phyloP scores from a whole-genome alignment of 2,888 invertebrate species.

The Electrophaes corylata region DNA sequence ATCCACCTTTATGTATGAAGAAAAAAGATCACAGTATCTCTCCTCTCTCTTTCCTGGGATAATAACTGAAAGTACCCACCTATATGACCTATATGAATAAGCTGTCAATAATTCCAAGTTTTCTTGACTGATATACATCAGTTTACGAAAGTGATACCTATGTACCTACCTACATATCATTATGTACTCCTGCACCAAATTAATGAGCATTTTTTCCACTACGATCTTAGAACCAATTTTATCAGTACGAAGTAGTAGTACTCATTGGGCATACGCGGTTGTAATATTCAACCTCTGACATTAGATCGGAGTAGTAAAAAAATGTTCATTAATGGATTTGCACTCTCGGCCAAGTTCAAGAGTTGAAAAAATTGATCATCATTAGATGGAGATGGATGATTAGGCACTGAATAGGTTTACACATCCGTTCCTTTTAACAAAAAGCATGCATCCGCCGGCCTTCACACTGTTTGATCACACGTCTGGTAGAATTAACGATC shows the following conservation, averaged over 20 bases:
- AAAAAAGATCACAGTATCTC: too few relatives aligned
- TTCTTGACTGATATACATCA: conserved; percentile 30
- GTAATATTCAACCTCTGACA: not conserved
- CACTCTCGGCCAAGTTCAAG: conserved; percentile 72
- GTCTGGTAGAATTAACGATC: conserved; percentile 13
- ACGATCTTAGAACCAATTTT: not conserved
- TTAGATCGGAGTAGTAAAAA: not conserved
- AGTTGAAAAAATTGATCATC: conserved; percentile 49
- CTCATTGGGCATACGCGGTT: not conserved
- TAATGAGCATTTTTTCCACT: not conserved
- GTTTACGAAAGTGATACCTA: conserved; percentile 41
- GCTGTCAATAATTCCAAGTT: conserved; percentile 19
- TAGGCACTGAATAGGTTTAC: conserved; percentile 54
- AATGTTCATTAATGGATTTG: conserved; percentile 42
- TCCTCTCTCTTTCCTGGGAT: too few relatives aligned
- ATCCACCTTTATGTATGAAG: too few relatives aligned
- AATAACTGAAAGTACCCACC: too few relatives aligned
- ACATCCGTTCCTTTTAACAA: conserved; percentile 64
- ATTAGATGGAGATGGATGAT: conserved; percentile 54
- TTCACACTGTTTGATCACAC: conserved; percentile 56
- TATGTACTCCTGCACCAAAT: too few relatives aligned
- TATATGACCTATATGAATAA: too few relatives aligned
- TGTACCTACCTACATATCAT: too few relatives aligned
- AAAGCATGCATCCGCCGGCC: conserved; percentile 67
- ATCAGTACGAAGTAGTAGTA: not conserved